Evolutionary conservation across 2,797 vertebrate genomes (phyloP), one percentile per base, ranked within the genome.

Genomic region (Hephaestus fuliginosus): DNA sequence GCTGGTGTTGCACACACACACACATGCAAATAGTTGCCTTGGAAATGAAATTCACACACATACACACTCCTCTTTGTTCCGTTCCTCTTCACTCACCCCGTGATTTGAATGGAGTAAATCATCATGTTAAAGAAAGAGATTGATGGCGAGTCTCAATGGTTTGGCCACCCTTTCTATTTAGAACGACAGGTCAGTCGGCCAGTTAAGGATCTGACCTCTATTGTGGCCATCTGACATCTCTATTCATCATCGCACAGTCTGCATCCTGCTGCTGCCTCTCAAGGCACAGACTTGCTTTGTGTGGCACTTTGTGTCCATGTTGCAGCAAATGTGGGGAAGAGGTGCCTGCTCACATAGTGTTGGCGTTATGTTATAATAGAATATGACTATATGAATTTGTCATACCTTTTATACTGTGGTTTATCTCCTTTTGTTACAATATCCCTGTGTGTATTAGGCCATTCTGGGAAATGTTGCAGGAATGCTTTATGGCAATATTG

Each of bases 161-260:
- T 86, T 76, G 89, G 74, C 83, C 85, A 87, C 76, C 84, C 85
- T 81, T 94, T 91, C 88, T 89, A 88, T 91, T 92, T 78, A 80
- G 78, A 89, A 58, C 66, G 53, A 81, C 85, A 36, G 91, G 91
- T 93, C 92, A 89, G 83, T 84, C 64, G 55, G 70, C 80, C 89
- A 85, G 91, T 91, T 90, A 85, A 88, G 80, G 83, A 82, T 80
- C 75, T 85, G 53, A 83, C 85, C 87, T 91, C 78, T 80, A 82
- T 90, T 93, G 92, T 93, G 91, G 77, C 80, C 76, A 39, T 71
- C 55, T 92, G 92, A 92, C 92, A 78, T 93, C 86, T 89, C 90
- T 83, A 92, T 94, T 94, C 84, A 92, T 93, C 92, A 89, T 83
- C 70, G 70, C 68, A 62, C 87, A 62, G 49, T 49, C 85, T 88